Base-by-base conservation (phyloP, 1,140 invertebrate genomes). In the Temnothorax nylanderi region DNA sequence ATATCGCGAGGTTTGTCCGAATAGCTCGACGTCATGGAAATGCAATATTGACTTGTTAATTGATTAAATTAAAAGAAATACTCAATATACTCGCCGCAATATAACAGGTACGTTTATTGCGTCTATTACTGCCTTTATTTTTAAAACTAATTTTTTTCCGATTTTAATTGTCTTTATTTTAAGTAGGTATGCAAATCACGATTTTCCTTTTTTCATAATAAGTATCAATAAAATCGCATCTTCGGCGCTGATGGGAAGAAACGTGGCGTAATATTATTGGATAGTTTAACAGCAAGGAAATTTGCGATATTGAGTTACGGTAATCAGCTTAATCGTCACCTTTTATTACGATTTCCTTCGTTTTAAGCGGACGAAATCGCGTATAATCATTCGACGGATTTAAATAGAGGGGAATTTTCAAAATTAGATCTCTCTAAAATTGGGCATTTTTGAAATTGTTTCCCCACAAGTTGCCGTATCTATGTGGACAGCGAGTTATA, bases 21-120 rank as follows among this genome's bases (percentile, higher is more conserved):
- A 26, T 26, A 84, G 44, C 54, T 75, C 37, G 41, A 41, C 56
- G 18, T 74, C n/a, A 75, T 71, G 21, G 6, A 71, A 71, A 62
- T 37, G 26, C 18, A 58, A 62, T 69, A 62, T 62, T 84, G 47
- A 4, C 13, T 32, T 74, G 54, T 32, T 84, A 82, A 74, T 82
- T 60, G 67, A 60, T 47, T 60, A 54, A 80, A 67, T 47, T 67
- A 60, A 18, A 47, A 47, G 16, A 37, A 74, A 21, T 11, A 84
- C 26, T 60, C 8, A 6, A 37, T 32, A 21, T 32, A 71, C 26
- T 8, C 18, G 16, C 37, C n/a, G 60, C 7, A n/a, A 6, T 78
- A 49, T 3, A 32, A 8, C 21, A 41, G 26, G 21, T 41, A 41
- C 10, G 16, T 26, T 37, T 64, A 32, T 62, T 49, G 21, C 7